Evolutionary conservation across 2,888 invertebrate genomes (phyloP).

Genomic region (Ellobium chinense): DNA sequence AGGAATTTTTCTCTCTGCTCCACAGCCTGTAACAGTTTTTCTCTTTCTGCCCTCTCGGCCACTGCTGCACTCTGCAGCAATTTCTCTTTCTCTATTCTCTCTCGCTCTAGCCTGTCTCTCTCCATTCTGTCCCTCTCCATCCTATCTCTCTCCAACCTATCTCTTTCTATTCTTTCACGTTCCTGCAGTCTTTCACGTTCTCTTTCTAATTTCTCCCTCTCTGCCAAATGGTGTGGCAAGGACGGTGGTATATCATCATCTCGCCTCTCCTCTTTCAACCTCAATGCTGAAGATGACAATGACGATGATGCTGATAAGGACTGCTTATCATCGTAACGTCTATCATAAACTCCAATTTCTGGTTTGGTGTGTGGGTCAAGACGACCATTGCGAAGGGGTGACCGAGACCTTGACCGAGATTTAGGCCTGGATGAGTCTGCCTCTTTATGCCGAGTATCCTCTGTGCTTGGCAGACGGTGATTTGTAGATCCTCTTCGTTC

Average conservation of each 20-base stretch:
- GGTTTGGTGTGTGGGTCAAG: constrained; percentile 61
- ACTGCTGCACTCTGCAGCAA: constrained; percentile 33
- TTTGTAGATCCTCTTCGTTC: constrained; percentile 28
- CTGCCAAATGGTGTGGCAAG: constrained; percentile 41
- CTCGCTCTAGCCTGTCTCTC: constrained; percentile 15
- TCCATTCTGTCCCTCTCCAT: constrained; percentile 28
- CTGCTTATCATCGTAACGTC: constrained; percentile 53
- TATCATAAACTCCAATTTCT: constrained; percentile 58
- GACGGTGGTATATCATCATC: constrained; percentile 54
- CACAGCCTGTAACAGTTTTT: constrained; percentile 48
- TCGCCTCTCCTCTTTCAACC: constrained; percentile 68
- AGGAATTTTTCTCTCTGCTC: constrained; percentile 44
- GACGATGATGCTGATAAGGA: constrained; percentile 26
- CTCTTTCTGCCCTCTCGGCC: constrained; percentile 50
- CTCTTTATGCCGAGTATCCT: constrained; percentile 28
- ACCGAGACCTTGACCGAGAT: constrained; percentile 68
- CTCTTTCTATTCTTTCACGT: constrained; percentile 39
- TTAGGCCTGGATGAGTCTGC: constrained; percentile 41
- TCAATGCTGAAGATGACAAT: constrained; percentile 45
- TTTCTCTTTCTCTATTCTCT: constrained; percentile 42
- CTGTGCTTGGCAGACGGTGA: constrained; percentile 12
- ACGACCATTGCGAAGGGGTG: constrained; percentile 69
- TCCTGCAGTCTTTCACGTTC: constrained; percentile 58
- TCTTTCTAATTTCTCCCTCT: constrained; percentile 47
- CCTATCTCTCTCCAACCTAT: constrained; percentile 18